Evolutionary conservation across 92 coral and sea anemone species (phyloP), one percentile per base, ranked within the genome.

Genomic region (Galaxea fascicularis): DNA sequence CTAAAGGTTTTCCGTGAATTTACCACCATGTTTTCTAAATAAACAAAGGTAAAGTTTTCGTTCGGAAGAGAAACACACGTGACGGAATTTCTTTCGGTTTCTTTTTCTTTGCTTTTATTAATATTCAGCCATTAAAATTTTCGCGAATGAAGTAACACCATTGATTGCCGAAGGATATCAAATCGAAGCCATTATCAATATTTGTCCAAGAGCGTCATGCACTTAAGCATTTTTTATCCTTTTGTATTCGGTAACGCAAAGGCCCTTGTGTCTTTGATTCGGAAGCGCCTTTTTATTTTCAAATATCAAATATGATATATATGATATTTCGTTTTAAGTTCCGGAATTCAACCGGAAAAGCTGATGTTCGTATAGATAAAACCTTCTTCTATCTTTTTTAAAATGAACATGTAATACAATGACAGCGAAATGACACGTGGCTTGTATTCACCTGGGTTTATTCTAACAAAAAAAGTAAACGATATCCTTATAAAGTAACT

Each of bases 271-370:
- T 29, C 65, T n/a, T 79, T 51, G 60, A 27, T 45, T 66, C 84
- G 74, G 84, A 79, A 79, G 75, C 84, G 84, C 84, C 71, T 22
- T 49, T 63, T 51, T 25, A n/a, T 71, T 65, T 28, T 25, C 29
- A n/a, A 45, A 10, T 18, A 27, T 64, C 74, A 65, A 65, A 79
- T 79, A 45, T 78, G 47, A 35, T 35, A 79, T 46, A 79, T 49
- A 64, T 18, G 52, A 64, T n/a, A n/a, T n/a, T n/a, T n/a, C n/a
- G n/a, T 66, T 27, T 65, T 65, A 14, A 27, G 41, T 65, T 27
- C 46, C 70, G 70, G 44, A 65, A 20, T 16, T 16, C 7, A 56
- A 16, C 71, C 81, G 68, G 71, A 77, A 62, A 66, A 79, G 59
- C 62, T 47, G 84, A 79, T 65, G 14, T 13, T 45, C 31, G 49